phyloP scores from a whole-genome alignment of 2,113 vertebrate genomes.

The Sus scrofa region T2T-Sscrofa CM000830.6:117204501-117205000 shows the following conservation, averaged over 20 bases:
- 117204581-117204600: background rate
- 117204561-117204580: background rate
- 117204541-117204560: conserved; percentile 36
- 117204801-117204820: conserved; percentile 11
- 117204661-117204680: background rate
- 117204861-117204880: conserved; percentile 43
- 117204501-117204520: background rate
- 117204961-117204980: conserved; percentile 34
- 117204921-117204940: conserved; percentile 46
- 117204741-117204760: conserved; percentile 69
- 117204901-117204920: conserved; percentile 59
- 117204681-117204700: conserved; percentile 49
- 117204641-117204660: conserved; percentile 33
- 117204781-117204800: conserved; percentile 36
- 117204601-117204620: background rate
- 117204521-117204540: conserved; percentile 21
- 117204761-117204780: conserved; percentile 59
- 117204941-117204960: conserved; percentile 54
- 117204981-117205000: background rate
- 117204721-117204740: conserved; percentile 68
- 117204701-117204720: conserved; percentile 68
- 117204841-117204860: conserved; percentile 45
- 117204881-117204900: conserved; percentile 68
- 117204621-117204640: background rate
- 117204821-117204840: conserved; percentile 53